Base-by-base conservation (phyloP, 2,113 vertebrate species). In the Ranitomeya variabilis region DNA sequence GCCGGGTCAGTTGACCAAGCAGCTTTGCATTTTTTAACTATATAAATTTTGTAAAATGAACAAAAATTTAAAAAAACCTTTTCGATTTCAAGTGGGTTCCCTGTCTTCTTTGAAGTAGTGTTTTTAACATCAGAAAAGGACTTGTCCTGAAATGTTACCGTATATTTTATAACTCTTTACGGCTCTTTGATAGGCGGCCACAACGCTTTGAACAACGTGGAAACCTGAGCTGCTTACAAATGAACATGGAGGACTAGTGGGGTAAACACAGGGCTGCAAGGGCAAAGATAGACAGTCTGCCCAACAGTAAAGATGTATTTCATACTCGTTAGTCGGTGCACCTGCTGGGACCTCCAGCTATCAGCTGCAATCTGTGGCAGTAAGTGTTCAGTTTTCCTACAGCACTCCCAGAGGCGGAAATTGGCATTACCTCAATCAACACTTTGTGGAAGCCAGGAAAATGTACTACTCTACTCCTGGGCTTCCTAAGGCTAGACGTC, bases 21-120 rank as follows among this genome's bases (percentile, higher is more conserved):
- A 52, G 86, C 78, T 81, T 81, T 71, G 86, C 86, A 60, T 81
- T 81, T 87, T 52, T 55, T 71, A 81, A 66, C 59, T 59, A 59
- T 76, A 74, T 77, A 77, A 77, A 86, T 86, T 86, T 78, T 62
- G 37, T 37, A 3, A 1, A 74, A 62, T 26, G 37, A n/a, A n/a
- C n/a, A n/a, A 31, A 31, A 31, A 31, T 31, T 31, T 19, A 73
- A 74, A 74, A 69, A 69, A 69, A 21, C 11, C 3, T 5, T 23
- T 3, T 26, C 37, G 83, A 16, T 85, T 76, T 76, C 71, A 60
- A 86, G 85, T 86, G 73, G 84, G 21, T 18, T 77, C 37, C 67
- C 54, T 54, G 85, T 86, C 71, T 64, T 26, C 69, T 52, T 74
- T n/a, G 59, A n/a, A 64, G 31, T 60, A 62, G 77, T 26, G 54